phyloP scores from a whole-genome alignment of 2,797 vertebrate species.

The Pampus argenteus region DNA sequence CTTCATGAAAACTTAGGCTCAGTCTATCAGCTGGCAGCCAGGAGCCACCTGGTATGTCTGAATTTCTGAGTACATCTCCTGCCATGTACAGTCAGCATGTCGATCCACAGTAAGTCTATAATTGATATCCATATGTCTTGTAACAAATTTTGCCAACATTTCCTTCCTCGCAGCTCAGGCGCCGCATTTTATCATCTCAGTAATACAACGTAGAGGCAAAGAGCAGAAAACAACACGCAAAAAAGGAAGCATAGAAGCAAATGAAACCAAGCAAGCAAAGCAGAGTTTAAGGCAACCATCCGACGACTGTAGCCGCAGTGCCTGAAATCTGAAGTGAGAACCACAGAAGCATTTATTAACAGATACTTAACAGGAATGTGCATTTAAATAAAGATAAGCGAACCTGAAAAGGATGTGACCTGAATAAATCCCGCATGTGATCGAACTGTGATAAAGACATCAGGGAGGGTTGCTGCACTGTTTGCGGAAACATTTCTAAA shows the following conservation, averaged over 20 bases:
- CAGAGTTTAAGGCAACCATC: neutral
- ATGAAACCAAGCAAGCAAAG: neutral
- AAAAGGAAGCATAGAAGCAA: neutral
- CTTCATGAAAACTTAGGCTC: constrained; percentile 48
- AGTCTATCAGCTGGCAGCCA: constrained; percentile 43
- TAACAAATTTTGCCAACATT: constrained; percentile 13
- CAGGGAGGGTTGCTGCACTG: constrained; percentile 39
- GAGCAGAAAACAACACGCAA: no score
- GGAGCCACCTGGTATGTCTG: constrained; percentile 47
- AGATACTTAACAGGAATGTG: constrained; percentile 21
- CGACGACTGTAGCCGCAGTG: neutral
- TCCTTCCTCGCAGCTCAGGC: no score
- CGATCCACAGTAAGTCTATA: constrained; percentile 7
- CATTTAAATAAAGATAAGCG: constrained; percentile 46
- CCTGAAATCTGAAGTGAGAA: neutral
- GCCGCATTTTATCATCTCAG: no score
- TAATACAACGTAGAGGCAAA: no score
- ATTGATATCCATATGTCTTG: constrained; percentile 44
- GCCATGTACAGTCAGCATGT: constrained; percentile 40
- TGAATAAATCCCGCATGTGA: constrained; percentile 55
- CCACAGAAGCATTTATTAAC: constrained; percentile 17
- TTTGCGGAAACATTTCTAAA: constrained; percentile 63
- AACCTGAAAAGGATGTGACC: constrained; percentile 52
- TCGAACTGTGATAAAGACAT: constrained; percentile 53
- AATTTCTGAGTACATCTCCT: constrained; percentile 38